Evolutionary conservation across 2,888 invertebrate genomes (phyloP).

Genomic region (Steinernema hermaphroditum): DNA sequence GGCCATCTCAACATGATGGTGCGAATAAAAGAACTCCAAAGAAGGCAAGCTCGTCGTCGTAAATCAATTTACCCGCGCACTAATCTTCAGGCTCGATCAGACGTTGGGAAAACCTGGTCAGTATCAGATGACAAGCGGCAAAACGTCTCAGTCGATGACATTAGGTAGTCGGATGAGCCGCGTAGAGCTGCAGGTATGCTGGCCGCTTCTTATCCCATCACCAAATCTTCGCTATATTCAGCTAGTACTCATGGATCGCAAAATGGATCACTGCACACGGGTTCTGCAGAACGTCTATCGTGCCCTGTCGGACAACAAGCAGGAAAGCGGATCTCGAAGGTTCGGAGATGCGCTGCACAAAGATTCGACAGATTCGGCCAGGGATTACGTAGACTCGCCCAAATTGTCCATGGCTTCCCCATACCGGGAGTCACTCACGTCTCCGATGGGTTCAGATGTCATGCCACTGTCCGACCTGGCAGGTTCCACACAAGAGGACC

Average conservation of each 20-base stretch:
- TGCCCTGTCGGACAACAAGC: constrained; percentile 20
- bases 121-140: constrained; percentile 74
- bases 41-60: constrained; percentile 68
- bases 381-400: constrained; percentile 9
- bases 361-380: constrained; percentile 8
- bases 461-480: background rate
- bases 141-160: constrained; percentile 78
- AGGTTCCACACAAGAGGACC: background rate
- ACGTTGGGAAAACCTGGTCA: constrained; percentile 81
- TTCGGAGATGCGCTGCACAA: constrained; percentile 11
- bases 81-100: constrained; percentile 74
- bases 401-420: constrained; percentile 2
- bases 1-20: constrained; percentile 87
- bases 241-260: constrained; percentile 57
- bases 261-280: constrained; percentile 55
- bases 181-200: constrained; percentile 77
- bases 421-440: constrained; percentile 2
- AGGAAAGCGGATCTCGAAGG: background rate
- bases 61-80: background rate
- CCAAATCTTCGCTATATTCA: constrained; percentile 40
- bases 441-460: constrained; percentile 1
- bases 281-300: constrained; percentile 53
- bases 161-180: constrained; percentile 78
- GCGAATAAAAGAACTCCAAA: constrained; percentile 75
- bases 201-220: background rate